Evolutionary conservation across 2,113 vertebrate genomes (phyloP), one percentile per base, ranked within the genome.

Genomic region (Petrocephalus microphthalmus): DNA sequence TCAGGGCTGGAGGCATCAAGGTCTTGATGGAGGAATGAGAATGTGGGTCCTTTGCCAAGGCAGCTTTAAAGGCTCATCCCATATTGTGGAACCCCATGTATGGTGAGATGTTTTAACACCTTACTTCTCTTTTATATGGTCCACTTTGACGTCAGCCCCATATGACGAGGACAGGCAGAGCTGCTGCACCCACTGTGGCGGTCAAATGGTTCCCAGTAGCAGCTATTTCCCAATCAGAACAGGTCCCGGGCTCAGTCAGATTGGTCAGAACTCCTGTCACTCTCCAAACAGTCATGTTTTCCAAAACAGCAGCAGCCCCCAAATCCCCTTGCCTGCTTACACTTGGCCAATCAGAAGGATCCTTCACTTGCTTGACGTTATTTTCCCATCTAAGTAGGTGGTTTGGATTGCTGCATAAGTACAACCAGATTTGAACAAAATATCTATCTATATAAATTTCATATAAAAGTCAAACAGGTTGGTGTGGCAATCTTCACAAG

Each of bases 401-500:
- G 78, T 17, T 33, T 45, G 53, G 54, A 84, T 78, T 81, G 4
- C 47, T 57, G 78, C 57, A 86, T 54, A 60, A 45, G 29, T 42
- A 64, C 2, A n/a, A 22, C 53, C 87, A 8, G 64, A 29, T 57
- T 33, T 56, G 78, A 29, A 42, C 71, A 57, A 56, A 83, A 88
- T 29, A 20, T 54, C 33, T 82, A 56, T 88, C 81, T 88, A 57
- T 84, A 88, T 88, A 53, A 88, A 56, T 57, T 45, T 22, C 57
- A 88, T 56, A 81, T 37, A 53, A 88, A 83, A 88, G 53, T 33
- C 84, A 29, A 54, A 85, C 83, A 19, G 84, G 54, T 60, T 78
- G 74, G 54, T 88, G 87, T 49, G 74, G 52, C 29, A 22, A 83
- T 57, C 74, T 60, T 84, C 54, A 60, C 74, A 1, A 37, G 47